Evolutionary conservation across 2,888 invertebrate species (phyloP), one percentile per base, ranked within the genome.

Genomic region (Lithodes maja): DNA sequence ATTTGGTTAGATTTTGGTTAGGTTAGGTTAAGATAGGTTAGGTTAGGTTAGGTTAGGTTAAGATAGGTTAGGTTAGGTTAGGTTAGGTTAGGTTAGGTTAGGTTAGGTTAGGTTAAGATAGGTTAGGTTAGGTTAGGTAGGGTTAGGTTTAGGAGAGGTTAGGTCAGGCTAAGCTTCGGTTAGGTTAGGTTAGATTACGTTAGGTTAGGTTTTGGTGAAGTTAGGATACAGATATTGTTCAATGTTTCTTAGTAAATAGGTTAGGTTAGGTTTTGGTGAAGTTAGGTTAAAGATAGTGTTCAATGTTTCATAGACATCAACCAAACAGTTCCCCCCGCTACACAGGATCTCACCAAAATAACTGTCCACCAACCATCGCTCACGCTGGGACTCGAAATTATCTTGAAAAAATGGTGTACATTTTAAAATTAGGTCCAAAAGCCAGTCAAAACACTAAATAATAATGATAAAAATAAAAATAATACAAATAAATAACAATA

Each of bases 1-100:
- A 33, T 33, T 33, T 33, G 7, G 77, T 7, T 49, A 1, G 77
- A 50, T 9, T 3, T 77, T 5, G 33, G 49, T 9, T 3, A 50
- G 5, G 77, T 49, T n/a, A 50, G 49, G 49, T 74, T n/a, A n/a
- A 3, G 74, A 17, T 15, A 3, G 15, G 74, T n/a, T n/a, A n/a
- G 74, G 74, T 74, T 15, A 3, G 74, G 74, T 74, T n/a, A n/a
- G 17, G 12, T 52, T n/a, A n/a, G n/a, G n/a, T n/a, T n/a, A n/a
- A n/a, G n/a, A n/a, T n/a, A n/a, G 79, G 33, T 52, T 79, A 15
- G 79, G 81, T 3, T n/a, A n/a, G n/a, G n/a, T 53, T 82, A 53
- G 53, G 61, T 0, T 1, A n/a, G 77, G 77, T 49, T 17, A 12
- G 77, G 49, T 3, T 0, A 49, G 49, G 74, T 0, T 74, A n/a